Evolutionary conservation across 2,888 invertebrate species (phyloP), one percentile per base, ranked within the genome.

Genomic region (Drosophila affinis): DNA sequence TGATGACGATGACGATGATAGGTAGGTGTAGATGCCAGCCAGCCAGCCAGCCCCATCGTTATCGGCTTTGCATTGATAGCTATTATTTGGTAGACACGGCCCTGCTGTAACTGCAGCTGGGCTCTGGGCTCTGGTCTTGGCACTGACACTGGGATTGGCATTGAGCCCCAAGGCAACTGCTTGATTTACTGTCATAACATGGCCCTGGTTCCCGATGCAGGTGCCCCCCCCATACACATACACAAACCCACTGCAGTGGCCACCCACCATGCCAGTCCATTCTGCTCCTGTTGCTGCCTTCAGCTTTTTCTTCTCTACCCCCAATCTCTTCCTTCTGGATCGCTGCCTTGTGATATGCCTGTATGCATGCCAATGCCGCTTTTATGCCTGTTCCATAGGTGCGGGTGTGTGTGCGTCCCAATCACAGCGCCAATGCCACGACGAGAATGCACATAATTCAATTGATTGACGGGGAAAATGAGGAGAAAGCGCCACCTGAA

Each of bases 181-280:
- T 58, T 74, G 74, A 75, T 74, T 76, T 70, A 67, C 62, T 75
- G 49, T 58, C 74, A 74, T 60, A 72, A 65, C 67, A 76, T 34
- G 14, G 3, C 24, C 27, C 49, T 9, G 27, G 6, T 9, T 9
- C 7, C 9, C 29, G n/a, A n/a, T 14, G 52, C 51, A n/a, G 24
- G 27, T 27, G 27, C 27, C 27, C n/a, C n/a, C n/a, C n/a, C n/a
- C 27, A 27, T 18, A 18, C 18, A 18, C 18, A 18, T 18, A 18
- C 21, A 27, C 27, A 6, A 51, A n/a, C 29, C n/a, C 0, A 3
- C 9, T 9, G 3, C 0, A 3, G 3, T 9, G 3, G 9, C 9
- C 32, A 32, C 10, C 32, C 32, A 32, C 32, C 18, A 18, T 18
- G 1, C 32, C 32, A 4, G 10, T 12, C 12, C 34, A 14, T 39